Conservation (phyloP, 2,888 invertebrate species). For the Dexiosoma caninum region DNA sequence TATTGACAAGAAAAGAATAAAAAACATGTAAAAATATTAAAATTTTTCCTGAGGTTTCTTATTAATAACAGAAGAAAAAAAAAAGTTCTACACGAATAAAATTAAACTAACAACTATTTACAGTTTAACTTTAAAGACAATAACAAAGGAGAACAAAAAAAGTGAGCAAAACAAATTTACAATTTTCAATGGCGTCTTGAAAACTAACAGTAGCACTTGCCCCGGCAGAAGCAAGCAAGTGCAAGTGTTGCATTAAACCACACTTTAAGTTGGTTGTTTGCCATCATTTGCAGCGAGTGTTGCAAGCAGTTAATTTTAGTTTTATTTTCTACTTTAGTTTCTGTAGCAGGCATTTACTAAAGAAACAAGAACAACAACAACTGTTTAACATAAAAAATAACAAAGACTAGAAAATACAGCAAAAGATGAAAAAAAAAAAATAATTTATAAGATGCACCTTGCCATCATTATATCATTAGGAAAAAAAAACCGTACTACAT, state of each 20-base stretch:
- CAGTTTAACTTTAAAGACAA: slow-evolving; percentile 30
- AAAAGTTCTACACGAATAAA: slow-evolving; percentile 9
- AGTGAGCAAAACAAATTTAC: background rate
- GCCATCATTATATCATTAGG: slow-evolving; percentile 39
- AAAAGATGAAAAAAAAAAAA: slow-evolving; percentile 25
- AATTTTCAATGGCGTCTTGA: background rate
- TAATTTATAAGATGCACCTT: slow-evolving; percentile 53
- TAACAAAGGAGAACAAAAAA: slow-evolving; percentile 11
- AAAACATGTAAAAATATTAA: slow-evolving; percentile 3
- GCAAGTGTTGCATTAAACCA: slow-evolving; percentile 44
- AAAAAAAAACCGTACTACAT: slow-evolving; percentile 1
- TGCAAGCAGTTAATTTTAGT: slow-evolving; percentile 12
- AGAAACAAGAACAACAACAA: slow-evolving; percentile 23
- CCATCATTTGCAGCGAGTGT: slow-evolving; percentile 35
- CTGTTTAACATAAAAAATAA: slow-evolving; percentile 48
- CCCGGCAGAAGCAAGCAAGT: background rate
- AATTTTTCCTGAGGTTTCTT: slow-evolving; percentile 24
- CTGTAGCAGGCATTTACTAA: slow-evolving; percentile 8
- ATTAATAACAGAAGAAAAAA: slow-evolving; percentile 5
- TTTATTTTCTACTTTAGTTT: too few relatives aligned
- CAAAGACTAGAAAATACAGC: slow-evolving; percentile 10
- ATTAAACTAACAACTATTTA: slow-evolving; percentile 50
- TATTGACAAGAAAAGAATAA: background rate
- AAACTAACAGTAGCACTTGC: background rate
- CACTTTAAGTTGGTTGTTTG: slow-evolving; percentile 28